Evolutionary conservation across 2,797 vertebrate genomes (phyloP).

Genomic region (Myioborus melanocephalus): DNA sequence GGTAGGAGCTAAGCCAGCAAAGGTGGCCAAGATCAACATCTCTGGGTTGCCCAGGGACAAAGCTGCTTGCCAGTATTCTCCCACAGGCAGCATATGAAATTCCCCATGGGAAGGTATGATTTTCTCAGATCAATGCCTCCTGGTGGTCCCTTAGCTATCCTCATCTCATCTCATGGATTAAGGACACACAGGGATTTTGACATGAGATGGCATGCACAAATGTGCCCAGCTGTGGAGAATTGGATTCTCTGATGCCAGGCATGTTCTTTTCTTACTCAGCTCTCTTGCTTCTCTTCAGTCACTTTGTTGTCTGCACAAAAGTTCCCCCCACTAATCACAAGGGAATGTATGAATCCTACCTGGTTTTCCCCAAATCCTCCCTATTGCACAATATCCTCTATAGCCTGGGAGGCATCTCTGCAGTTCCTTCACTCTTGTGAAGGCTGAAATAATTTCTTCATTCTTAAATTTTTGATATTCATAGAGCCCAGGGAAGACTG

Average conservation of each 20-base stretch:
- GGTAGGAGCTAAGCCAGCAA: not conserved
- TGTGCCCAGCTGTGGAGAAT: not conserved
- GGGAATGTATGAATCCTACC: not conserved
- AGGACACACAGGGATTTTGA: not conserved
- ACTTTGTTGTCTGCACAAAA: not conserved
- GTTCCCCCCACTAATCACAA: not conserved
- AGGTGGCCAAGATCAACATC: not conserved
- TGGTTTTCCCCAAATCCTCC: not conserved
- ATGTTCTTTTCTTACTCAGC: not conserved
- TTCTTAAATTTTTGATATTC: not conserved
- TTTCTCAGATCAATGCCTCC: not conserved
- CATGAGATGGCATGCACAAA: not conserved
- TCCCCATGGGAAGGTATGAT: not conserved
- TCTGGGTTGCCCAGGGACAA: not conserved
- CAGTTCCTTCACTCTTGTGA: not conserved
- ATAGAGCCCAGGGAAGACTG: not conserved
- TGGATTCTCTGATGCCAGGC: not conserved
- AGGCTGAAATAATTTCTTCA: not conserved
- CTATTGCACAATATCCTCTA: not conserved
- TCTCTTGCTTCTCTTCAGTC: not conserved
- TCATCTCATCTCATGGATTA: not conserved
- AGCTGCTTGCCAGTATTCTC: not conserved
- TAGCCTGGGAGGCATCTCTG: not conserved
- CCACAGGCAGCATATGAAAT: not conserved
- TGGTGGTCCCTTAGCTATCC: not conserved